Evolutionary conservation across 2,797 vertebrate species (phyloP), one percentile per base, ranked within the genome.

Genomic region (Tolypeutes matacus): DNA sequence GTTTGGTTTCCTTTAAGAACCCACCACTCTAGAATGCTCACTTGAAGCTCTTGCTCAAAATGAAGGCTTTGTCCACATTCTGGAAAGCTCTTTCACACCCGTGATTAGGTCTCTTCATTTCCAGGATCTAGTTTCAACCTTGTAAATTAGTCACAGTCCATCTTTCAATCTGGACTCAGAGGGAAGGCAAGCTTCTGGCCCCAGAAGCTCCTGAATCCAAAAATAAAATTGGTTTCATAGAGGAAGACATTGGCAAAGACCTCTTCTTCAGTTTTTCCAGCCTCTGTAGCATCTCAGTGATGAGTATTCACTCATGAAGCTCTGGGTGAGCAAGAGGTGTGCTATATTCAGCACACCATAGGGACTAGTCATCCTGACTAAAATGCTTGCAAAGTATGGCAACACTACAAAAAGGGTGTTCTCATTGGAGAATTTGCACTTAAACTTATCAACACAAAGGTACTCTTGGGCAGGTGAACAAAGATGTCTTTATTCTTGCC

Each of bases 401-500:
- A n/a, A 13, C 25, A 29, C 4, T 67, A 8, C 5, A n/a, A 12
- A 46, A 36, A 81, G 31, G 3, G 31, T 65, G 15, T 77, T 78
- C 36, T 91, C 4, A 2, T 7, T 69, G 70, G 15, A 60, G 7
- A 58, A 42, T 84, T 84, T 94, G 27, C 27, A 58, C 20, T 42
- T 64, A 56, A 11, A 69, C 5, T 87, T 1, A 14, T 67, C 34
- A 81, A 64, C 34, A 46, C 23, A 62, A 67, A 89, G 56, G 14
- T 51, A 53, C 98, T 99, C 97, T 99, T 99, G 89, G 99, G 97
- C 85, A 99, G 98, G 94, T 98, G 98, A 95, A 98, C 99, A 77
- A 98, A 99, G 27, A 98, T 99, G 92, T 99, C 99, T 98, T 99
- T 99, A 56, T 98, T 64, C 97, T 99, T 99, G 99, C 98, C 96